phyloP scores from a whole-genome alignment of 2,113 vertebrate species.

The Variabilichromis moorii region DNA sequence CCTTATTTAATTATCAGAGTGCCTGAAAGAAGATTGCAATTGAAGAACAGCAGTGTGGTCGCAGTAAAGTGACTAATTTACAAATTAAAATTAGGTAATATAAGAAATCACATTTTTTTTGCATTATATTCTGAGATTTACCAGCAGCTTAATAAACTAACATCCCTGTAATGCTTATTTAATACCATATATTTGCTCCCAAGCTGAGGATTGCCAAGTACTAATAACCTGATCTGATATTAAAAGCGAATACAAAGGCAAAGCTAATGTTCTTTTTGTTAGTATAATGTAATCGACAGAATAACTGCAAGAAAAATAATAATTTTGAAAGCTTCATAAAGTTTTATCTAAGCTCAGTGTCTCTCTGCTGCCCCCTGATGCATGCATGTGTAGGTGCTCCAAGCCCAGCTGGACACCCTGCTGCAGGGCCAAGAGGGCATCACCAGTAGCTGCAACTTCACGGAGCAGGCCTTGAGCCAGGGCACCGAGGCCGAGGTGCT shows the following conservation, averaged over 20 bases:
- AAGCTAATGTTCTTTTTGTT: neutral
- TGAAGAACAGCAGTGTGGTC: neutral
- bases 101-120: neutral
- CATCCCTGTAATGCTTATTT: neutral
- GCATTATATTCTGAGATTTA: neutral
- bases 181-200: neutral
- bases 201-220: neutral
- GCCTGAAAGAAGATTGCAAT: neutral
- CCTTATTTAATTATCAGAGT: neutral
- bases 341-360: neutral
- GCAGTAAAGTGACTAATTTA: neutral
- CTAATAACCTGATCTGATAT: neutral
- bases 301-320: neutral
- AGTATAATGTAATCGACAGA: neutral
- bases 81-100: accelerated
- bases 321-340: neutral
- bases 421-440: conserved; percentile 91
- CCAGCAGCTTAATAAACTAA: neutral
- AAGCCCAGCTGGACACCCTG: conserved; percentile 86
- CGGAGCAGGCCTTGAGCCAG: conserved; percentile 86
- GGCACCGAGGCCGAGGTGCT: conserved; percentile 93
- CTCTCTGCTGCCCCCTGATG: conserved; percentile 22
- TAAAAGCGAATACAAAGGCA: accelerated
- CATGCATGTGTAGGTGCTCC: conserved; percentile 78
- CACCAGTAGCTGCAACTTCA: conserved; percentile 90